These are phyloP conservation scores for Spialia ferax DNA, from an alignment of 2,888 invertebrate species.

Conservation along the genomic window DNA sequence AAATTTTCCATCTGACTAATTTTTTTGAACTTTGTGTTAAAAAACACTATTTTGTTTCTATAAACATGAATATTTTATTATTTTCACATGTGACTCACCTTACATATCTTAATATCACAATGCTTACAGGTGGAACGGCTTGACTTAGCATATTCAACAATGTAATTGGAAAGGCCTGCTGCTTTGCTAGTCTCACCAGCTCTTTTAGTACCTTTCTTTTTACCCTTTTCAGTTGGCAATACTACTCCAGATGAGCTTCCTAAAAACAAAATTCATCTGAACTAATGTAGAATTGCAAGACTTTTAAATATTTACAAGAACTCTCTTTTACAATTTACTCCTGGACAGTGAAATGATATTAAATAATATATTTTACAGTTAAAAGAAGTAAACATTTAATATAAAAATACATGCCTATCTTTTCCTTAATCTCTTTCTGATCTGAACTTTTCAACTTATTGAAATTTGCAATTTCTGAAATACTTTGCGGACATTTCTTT, in stretches of 20 bases:
- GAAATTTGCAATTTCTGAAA: slow-evolving; percentile 93
- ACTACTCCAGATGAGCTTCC: slow-evolving; percentile 62
- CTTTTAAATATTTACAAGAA: neutral
- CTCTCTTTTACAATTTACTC: neutral
- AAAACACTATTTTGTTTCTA: no score
- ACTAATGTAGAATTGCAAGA: neutral
- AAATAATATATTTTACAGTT: no score
- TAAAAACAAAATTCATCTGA: slow-evolving; percentile 27
- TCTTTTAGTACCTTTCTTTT: slow-evolving; percentile 67
- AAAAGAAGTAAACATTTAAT: neutral
- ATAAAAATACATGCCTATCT: slow-evolving; percentile 85
- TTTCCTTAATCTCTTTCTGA: slow-evolving; percentile 91
- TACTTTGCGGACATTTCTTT: slow-evolving; percentile 91
- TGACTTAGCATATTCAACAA: slow-evolving; percentile 95
- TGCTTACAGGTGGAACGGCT: slow-evolving; percentile 92
- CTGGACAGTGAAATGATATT: no score
- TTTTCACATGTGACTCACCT: slow-evolving; percentile 78
- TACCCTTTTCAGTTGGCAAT: slow-evolving; percentile 84
- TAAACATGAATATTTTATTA: no score
- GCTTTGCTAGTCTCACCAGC: slow-evolving; percentile 55
- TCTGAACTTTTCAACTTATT: slow-evolving; percentile 93
- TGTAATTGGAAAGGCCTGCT: slow-evolving; percentile 82
- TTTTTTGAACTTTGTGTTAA: no score
- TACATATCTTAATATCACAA: slow-evolving; percentile 94
- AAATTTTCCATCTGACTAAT: no score